Evolutionary conservation across 2,888 invertebrate species (phyloP).

Genomic region (Ochropacha duplaris): DNA sequence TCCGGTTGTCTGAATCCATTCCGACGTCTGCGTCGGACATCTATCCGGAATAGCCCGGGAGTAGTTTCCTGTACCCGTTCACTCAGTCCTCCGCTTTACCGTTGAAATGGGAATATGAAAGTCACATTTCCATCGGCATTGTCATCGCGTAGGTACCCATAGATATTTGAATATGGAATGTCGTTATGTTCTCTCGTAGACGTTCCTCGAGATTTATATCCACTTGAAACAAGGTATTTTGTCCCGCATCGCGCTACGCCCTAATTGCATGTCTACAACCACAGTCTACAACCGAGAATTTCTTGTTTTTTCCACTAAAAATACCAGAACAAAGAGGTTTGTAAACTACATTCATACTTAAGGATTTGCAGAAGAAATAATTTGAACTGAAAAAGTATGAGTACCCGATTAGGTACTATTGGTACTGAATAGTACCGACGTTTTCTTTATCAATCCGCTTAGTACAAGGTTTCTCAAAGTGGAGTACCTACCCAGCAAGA

Average conservation of each 20-base stretch:
- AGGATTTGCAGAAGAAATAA: no score
- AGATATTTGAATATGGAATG: conserved; percentile 52
- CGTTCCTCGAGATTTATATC: conserved; percentile 42
- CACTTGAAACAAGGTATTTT: conserved; percentile 38
- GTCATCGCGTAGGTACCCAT: conserved; percentile 17
- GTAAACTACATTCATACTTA: conserved; percentile 14
- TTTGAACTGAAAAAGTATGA: no score
- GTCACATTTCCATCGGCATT: conserved; percentile 19
- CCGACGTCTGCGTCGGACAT: not conserved
- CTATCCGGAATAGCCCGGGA: not conserved
- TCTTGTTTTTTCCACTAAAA: conserved; percentile 14
- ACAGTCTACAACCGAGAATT: conserved; percentile 13
- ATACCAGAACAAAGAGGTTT: conserved; percentile 31
- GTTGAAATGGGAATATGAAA: conserved; percentile 1
- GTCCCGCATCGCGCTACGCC: conserved; percentile 26
- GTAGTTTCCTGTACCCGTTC: not conserved
- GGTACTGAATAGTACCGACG: no score
- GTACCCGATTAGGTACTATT: no score
- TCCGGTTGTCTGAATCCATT: conserved; percentile 1
- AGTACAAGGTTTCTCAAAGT: no score
- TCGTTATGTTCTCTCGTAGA: conserved; percentile 38
- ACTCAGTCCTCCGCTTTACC: not conserved
- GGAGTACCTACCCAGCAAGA: no score
- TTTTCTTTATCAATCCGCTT: no score
- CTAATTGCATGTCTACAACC: conserved; percentile 38